phyloP scores from a whole-genome alignment of 2,888 invertebrate genomes.

The Trachelus troglodyta region DNA sequence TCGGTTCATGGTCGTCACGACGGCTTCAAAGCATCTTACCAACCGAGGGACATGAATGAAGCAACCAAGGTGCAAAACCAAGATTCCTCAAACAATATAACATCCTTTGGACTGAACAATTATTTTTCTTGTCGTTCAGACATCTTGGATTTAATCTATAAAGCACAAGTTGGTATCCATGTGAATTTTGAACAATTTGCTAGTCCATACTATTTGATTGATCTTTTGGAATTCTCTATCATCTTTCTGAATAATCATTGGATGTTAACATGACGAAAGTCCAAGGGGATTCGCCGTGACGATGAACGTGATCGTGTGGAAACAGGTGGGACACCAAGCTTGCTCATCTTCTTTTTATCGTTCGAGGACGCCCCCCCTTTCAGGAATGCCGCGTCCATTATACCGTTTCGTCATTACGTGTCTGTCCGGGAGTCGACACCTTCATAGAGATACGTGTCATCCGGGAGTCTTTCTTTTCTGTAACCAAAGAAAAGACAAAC shows the following conservation, averaged over 20 bases:
- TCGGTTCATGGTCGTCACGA: neutral
- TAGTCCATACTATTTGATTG: neutral
- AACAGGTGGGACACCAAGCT: conserved; percentile 7
- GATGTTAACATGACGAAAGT: neutral
- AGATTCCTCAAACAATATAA: neutral
- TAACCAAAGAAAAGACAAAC: neutral
- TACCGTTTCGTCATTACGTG: conserved; percentile 10
- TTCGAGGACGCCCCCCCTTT: neutral
- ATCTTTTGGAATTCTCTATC: neutral
- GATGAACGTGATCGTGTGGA: conserved; percentile 2
- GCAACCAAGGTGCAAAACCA: neutral
- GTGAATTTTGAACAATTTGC: neutral
- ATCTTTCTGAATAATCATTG: neutral
- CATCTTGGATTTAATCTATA: neutral
- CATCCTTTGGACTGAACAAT: neutral
- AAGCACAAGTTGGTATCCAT: neutral
- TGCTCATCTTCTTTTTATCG: neutral
- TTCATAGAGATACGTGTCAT: conserved; percentile 6
- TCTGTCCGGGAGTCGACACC: conserved; percentile 2
- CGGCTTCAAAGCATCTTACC: neutral
- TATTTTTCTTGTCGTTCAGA: neutral
- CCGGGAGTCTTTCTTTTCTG: neutral
- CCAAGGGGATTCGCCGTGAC: neutral
- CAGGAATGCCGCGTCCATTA: conserved; percentile 12
- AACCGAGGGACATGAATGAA: neutral